These are phyloP conservation scores for Lasioglossum figueresi DNA, from an alignment of 2,888 invertebrate species.

Conservation along the genomic window DNA sequence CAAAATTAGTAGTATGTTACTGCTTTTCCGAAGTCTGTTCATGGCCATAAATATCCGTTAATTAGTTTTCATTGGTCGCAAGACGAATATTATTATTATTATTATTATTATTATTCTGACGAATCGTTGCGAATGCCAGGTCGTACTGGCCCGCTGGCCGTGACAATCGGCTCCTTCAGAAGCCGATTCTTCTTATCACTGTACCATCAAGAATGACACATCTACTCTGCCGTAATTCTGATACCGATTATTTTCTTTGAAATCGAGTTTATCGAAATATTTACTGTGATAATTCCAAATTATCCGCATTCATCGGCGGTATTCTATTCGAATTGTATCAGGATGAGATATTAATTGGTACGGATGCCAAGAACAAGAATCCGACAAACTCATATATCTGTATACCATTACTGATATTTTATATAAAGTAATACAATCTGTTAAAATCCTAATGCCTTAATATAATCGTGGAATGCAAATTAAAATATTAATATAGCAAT, in stretches of 20 bases:
- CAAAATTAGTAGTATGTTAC: slow-evolving; percentile 28
- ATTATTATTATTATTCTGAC: slow-evolving; percentile 40
- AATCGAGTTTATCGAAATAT: background rate
- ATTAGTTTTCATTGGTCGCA: slow-evolving; percentile 45
- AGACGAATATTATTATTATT: slow-evolving; percentile 41
- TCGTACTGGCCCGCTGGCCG: background rate
- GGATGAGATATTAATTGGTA: slow-evolving; percentile 63
- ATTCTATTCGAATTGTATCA: background rate
- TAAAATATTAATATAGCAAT: slow-evolving; percentile 54
- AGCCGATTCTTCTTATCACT: slow-evolving; percentile 5
- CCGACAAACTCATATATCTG: slow-evolving; percentile 32
- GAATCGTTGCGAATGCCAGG: background rate
- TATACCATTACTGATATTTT: slow-evolving; percentile 46
- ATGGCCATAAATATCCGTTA: slow-evolving; percentile 46
- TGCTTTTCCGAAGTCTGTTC: slow-evolving; percentile 52
- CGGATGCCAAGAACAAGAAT: slow-evolving; percentile 51
- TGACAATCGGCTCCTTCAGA: background rate
- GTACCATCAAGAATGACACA: slow-evolving; percentile 16
- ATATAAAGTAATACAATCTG: slow-evolving; percentile 58
- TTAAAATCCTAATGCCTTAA: slow-evolving; percentile 63
- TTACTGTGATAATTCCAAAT: background rate
- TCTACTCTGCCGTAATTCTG: slow-evolving; percentile 1
- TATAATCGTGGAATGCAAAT: slow-evolving; percentile 66
- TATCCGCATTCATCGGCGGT: background rate
- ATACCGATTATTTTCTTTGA: background rate